Evolutionary conservation across 2,113 vertebrate species (phyloP), one percentile per base, ranked within the genome.

Genomic region (Zingel zingel): DNA sequence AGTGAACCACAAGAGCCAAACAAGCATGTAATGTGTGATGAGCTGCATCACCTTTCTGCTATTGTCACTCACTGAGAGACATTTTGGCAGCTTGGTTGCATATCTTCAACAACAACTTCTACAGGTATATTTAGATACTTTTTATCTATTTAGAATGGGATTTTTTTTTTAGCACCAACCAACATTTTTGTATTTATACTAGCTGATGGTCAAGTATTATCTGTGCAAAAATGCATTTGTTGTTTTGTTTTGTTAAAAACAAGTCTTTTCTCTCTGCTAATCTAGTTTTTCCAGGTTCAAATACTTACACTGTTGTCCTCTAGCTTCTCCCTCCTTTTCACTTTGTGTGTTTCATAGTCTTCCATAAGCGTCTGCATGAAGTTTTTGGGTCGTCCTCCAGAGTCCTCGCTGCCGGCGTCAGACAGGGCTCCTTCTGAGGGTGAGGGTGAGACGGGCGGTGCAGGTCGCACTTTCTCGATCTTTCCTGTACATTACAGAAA

Each of bases 301-400:
- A 89, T 85, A 96, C 98, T 99, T 93, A 99, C 98, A 87, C 96
- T 98, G 94, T 96, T 96, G 92, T 99, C 98, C 0, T 99, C 98
- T 91, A 97, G 89, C 83, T 97, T 96, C 90, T 99, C 98, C 81
- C 96, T 95, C 90, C 97, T 96, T 93, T 98, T 99, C 86, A 97
- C 97, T 94, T 98, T 99, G 95, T 98, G 97, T 36, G 96, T 96
- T 94, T 99, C 97, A 5, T 96, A 99, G 94, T 99, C 98, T 85
- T 99, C 98, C 97, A 99, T 96, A 47, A 99, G 96, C 1, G 98
- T 99, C 95, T 99, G 96, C 98, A 99, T 98, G 94, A 97, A 96
- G 93, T 98, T 99, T 94, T 98, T 99, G 89, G 97, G 96, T 43
- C 97, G 90, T 82, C 97, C 97, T 3, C 93, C 95, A 10, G 97